These are phyloP conservation scores for Archocentrus centrarchus DNA, from an alignment of 2,113 vertebrate species.

Conservation along the genomic window DNA sequence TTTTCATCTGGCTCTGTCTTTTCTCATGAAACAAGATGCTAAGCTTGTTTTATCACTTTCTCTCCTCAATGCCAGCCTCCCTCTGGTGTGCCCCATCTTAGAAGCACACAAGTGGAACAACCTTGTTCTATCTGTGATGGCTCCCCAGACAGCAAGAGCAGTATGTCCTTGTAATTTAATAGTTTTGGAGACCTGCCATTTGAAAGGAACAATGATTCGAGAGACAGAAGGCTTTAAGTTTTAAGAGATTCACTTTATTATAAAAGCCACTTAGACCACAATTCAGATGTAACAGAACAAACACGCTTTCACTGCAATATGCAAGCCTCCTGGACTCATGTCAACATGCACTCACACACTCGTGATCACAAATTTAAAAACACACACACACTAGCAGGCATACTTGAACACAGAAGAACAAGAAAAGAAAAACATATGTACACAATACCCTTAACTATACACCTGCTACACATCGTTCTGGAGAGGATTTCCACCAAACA, in stretches of 20 bases:
- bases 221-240: constrained; percentile 38
- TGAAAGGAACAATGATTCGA: constrained; percentile 43
- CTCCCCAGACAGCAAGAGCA: constrained; percentile 50
- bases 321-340: not conserved
- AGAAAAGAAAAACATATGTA: not conserved
- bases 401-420: constrained; percentile 5
- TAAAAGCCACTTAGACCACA: constrained; percentile 30
- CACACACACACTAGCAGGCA: not conserved
- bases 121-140: constrained; percentile 64
- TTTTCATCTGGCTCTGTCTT: constrained; percentile 28
- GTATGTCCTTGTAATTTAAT: constrained; percentile 43
- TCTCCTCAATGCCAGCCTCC: constrained; percentile 43
- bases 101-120: constrained; percentile 68
- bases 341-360: not conserved
- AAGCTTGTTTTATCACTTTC: constrained; percentile 55
- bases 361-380: not conserved
- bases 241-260: constrained; percentile 68
- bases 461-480: constrained; percentile 43
- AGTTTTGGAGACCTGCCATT: constrained; percentile 57
- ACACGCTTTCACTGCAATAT: not conserved
- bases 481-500: constrained; percentile 27
- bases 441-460: constrained; percentile 38
- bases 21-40: constrained; percentile 45
- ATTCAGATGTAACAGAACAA: constrained; percentile 44
- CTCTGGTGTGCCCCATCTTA: constrained; percentile 58